phyloP scores from a whole-genome alignment of 2,797 vertebrate genomes.

The Poeciliopsis gracilis region DNA sequence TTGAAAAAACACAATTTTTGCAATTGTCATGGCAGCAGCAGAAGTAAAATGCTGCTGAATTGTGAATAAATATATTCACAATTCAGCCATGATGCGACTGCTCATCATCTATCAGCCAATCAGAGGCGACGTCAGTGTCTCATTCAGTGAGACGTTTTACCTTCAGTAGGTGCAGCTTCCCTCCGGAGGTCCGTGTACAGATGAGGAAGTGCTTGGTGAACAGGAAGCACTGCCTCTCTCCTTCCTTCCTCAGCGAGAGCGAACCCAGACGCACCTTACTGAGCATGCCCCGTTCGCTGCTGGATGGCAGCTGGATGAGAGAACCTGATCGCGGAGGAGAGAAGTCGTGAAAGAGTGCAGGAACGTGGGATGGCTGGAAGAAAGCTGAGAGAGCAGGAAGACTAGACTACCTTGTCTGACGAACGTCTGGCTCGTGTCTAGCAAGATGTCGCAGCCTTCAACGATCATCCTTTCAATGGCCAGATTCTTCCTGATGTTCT shows the following conservation, averaged over 20 bases:
- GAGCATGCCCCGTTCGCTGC: constrained; percentile 91
- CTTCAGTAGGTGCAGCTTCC: constrained; percentile 96
- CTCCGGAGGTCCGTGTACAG: constrained; percentile 95
- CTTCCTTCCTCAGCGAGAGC: constrained; percentile 92
- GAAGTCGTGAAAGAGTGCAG: neutral
- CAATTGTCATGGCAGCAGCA: too few relatives aligned
- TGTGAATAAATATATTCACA: too few relatives aligned
- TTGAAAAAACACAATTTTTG: too few relatives aligned
- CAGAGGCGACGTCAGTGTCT: too few relatives aligned
- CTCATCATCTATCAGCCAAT: too few relatives aligned
- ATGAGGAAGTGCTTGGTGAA: constrained; percentile 98
- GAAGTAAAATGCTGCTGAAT: too few relatives aligned
- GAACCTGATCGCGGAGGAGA: constrained; percentile 81
- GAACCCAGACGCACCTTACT: constrained; percentile 94
- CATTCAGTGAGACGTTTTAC: constrained; percentile 66
- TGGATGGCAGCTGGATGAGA: constrained; percentile 93
- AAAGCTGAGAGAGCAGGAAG: neutral
- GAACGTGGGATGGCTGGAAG: neutral
- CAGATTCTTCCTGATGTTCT: constrained; percentile 96
- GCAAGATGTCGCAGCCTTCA: constrained; percentile 93
- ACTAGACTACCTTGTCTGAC: constrained; percentile 90
- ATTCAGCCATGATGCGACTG: too few relatives aligned
- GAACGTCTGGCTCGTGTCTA: constrained; percentile 95
- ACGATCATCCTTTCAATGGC: constrained; percentile 96
- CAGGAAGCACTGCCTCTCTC: constrained; percentile 95